Conservation (phyloP, 2,113 vertebrate species). For the Egretta garzetta region DNA sequence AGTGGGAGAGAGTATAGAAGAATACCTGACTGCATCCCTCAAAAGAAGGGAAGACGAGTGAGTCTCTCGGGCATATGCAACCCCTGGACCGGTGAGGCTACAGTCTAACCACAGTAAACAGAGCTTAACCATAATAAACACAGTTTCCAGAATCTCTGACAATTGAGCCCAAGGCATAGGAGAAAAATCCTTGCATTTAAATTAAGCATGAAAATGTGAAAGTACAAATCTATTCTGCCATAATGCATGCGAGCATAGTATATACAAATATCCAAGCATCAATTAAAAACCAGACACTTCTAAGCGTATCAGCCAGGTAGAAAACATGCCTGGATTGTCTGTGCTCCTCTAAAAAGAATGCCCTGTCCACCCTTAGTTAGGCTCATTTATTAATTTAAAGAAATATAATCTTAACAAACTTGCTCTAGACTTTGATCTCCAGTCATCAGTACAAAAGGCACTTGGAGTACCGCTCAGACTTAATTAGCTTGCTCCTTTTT, state of each 20-base stretch:
- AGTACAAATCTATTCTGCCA: neutral
- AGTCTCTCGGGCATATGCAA: neutral
- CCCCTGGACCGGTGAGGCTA: neutral
- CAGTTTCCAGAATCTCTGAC: neutral
- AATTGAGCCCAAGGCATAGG: neutral
- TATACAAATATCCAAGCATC: neutral
- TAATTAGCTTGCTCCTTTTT: slow-evolving; percentile 55
- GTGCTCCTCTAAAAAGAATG: neutral
- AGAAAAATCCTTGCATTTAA: neutral
- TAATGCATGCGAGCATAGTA: neutral
- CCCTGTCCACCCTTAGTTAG: neutral
- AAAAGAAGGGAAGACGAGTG: neutral
- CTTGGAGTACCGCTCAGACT: slow-evolving; percentile 18
- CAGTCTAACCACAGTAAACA: neutral
- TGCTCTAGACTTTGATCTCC: slow-evolving; percentile 57
- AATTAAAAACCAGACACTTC: neutral
- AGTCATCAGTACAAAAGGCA: slow-evolving; percentile 49
- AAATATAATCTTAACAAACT: slow-evolving; percentile 41
- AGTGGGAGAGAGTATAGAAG: neutral
- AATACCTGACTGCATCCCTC: neutral
- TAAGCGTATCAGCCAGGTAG: neutral
- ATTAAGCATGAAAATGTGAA: neutral
- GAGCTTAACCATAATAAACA: neutral
- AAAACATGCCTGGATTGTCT: neutral
- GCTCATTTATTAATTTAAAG: slow-evolving; percentile 29